Percentiles rank a stretch among this genome's conserved stretches.
These are phyloP conservation scores for Musca domestica DNA, from an alignment of 1,140 invertebrate species.

Conservation along the genomic window DNA sequence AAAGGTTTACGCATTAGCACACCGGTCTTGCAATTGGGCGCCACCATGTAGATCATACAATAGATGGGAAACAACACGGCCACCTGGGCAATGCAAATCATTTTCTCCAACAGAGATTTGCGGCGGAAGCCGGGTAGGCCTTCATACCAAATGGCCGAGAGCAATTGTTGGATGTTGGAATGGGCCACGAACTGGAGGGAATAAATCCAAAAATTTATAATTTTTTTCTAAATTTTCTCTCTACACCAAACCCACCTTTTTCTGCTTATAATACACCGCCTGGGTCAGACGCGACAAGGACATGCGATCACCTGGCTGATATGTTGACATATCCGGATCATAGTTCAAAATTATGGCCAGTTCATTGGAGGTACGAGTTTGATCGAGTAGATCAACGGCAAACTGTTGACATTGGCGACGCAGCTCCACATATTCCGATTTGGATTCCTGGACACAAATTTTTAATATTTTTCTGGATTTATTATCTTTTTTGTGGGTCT, in stretches of 20 bases:
- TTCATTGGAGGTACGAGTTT: slow-evolving; percentile 86
- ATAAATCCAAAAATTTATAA: slow-evolving; percentile 24
- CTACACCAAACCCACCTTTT: slow-evolving; percentile 63
- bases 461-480: neutral
- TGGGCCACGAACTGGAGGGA: slow-evolving; percentile 83
- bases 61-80: slow-evolving; percentile 83
- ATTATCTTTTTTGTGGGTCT: neutral
- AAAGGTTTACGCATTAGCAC: slow-evolving; percentile 84
- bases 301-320: slow-evolving; percentile 70
- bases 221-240: neutral
- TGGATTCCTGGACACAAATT: slow-evolving; percentile 62
- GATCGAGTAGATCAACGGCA: slow-evolving; percentile 84
- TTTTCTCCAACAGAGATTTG: slow-evolving; percentile 67
- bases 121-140: slow-evolving; percentile 82
- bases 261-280: slow-evolving; percentile 91
- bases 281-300: slow-evolving; percentile 79
- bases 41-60: slow-evolving; percentile 77
- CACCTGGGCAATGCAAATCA: slow-evolving; percentile 70
- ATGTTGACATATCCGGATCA: slow-evolving; percentile 68
- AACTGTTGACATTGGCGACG: slow-evolving; percentile 85
- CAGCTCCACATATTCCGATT: slow-evolving; percentile 76
- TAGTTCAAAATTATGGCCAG: slow-evolving; percentile 89
- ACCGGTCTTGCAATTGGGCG: slow-evolving; percentile 72
- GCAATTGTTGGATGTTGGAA: slow-evolving; percentile 87
- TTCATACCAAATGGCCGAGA: slow-evolving; percentile 90